A percentile compares a stretch with the other conserved stretches of the same genome.
These are phyloP conservation scores for Edolisoma coerulescens DNA, from an alignment of 2,113 vertebrate species.

Conservation along the genomic window DNA sequence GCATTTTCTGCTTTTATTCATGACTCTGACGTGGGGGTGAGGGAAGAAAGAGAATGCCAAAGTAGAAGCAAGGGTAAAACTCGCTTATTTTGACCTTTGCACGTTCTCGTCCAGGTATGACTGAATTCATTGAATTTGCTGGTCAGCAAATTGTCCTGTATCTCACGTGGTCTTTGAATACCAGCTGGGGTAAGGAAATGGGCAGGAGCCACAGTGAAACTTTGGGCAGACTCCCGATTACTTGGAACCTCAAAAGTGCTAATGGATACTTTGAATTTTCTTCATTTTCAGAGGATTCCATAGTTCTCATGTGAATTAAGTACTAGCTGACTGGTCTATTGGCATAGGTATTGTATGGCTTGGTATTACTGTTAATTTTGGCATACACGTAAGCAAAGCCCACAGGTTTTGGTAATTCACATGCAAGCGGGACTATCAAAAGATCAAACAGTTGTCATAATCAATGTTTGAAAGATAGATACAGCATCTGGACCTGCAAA, in stretches of 20 bases:
- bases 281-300: neutral
- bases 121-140: neutral
- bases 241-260: neutral
- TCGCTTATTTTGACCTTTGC: neutral
- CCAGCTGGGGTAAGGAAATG: neutral
- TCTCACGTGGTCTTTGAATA: neutral
- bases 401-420: neutral
- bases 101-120: neutral
- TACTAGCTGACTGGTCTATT: neutral
- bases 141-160: neutral
- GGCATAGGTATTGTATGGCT: neutral
- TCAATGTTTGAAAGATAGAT: neutral
- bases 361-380: neutral
- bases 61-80: neutral
- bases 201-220: neutral
- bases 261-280: neutral
- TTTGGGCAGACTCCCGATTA: neutral
- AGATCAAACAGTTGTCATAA: neutral
- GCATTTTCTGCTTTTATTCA: neutral
- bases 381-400: neutral
- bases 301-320: neutral
- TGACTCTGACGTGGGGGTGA: neutral
- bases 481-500: neutral
- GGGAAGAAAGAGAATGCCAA: neutral
- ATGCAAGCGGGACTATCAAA: neutral